Base-by-base conservation (phyloP, 1,140 invertebrate species). In the Akabosia matsudoensis region DNA sequence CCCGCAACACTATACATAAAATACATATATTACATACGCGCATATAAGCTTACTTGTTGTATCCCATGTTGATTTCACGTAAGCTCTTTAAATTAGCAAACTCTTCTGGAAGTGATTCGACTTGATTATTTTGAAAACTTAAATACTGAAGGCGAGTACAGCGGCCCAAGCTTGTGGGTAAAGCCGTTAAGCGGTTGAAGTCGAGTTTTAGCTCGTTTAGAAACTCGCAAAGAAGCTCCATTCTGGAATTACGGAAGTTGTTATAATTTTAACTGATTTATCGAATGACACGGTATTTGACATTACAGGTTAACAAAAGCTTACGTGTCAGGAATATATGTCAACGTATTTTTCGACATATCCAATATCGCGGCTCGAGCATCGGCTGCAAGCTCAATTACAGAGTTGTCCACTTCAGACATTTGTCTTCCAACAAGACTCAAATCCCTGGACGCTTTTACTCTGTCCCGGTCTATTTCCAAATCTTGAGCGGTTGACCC, bases 261-360 rank as follows among this genome's bases (percentile, higher is more conserved):
- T 51, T 77, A 82, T 28, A 56, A 78, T 78, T 70, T 75, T 67
- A 45, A 45, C 37, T 45, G 37, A 45, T 7, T 45, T 18, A 79
- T 70, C 31, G 75, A 16, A 75, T 22, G n/a, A 28, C 67, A 61
- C 7, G n/a, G 16, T 77, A 61, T 61, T 73, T 75, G n/a, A n/a
- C n/a, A n/a, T n/a, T n/a, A n/a, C n/a, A n/a, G n/a, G n/a, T n/a
- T 74, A 67, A 81, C 7, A n/a, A 78, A 61, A 28, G 84, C 85
- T 84, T 85, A 93, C 92, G 89, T 89, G n/a, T 84, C 79, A 7
- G 93, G 92, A 75, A 95, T 80, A 7, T 86, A 82, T 4, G 84
- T 85, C 0, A 96, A 85, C 81, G 88, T 89, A 85, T 97, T 96
- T 85, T 91, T 92, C 73, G 90, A 92, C 51, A 96, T 85, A 85